These are phyloP conservation scores for Eupithecia exiguata DNA, from an alignment of 2,888 invertebrate species.

Conservation along the genomic window DNA sequence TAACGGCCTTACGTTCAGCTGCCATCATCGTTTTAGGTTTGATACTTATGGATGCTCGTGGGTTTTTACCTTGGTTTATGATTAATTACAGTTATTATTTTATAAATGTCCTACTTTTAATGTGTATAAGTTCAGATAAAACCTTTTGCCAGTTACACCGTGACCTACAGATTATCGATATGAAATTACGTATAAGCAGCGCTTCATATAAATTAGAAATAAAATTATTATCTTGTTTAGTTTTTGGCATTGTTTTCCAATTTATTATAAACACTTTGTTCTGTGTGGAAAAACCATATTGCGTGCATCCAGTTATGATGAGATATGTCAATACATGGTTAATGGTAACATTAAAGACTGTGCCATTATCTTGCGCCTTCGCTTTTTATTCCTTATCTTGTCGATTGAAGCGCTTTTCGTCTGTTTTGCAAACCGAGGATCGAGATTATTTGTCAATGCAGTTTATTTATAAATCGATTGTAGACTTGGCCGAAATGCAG, in stretches of 20 bases:
- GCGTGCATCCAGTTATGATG: too few relatives aligned
- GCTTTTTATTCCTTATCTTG: not conserved
- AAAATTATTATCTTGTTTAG: too few relatives aligned
- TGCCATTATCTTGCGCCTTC: too few relatives aligned
- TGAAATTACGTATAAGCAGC: not conserved
- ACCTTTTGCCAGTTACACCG: not conserved
- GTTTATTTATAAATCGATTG: not conserved
- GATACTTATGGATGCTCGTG: not conserved
- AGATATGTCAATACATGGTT: too few relatives aligned
- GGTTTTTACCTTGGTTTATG: not conserved
- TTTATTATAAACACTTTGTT: too few relatives aligned
- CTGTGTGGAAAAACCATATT: too few relatives aligned
- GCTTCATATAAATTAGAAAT: too few relatives aligned
- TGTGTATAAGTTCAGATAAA: not conserved
- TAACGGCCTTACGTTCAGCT: not conserved
- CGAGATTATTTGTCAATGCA: not conserved
- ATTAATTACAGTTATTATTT: not conserved
- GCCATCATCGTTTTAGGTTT: not conserved
- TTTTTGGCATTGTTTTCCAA: too few relatives aligned
- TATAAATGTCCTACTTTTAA: not conserved
- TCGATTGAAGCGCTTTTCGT: not conserved
- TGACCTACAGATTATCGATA: not conserved
- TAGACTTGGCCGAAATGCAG: not conserved
- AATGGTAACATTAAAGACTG: too few relatives aligned
- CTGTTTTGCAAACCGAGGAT: not conserved